phyloP scores from a whole-genome alignment of 2,888 invertebrate species.

The Maniola hyperantus region DNA sequence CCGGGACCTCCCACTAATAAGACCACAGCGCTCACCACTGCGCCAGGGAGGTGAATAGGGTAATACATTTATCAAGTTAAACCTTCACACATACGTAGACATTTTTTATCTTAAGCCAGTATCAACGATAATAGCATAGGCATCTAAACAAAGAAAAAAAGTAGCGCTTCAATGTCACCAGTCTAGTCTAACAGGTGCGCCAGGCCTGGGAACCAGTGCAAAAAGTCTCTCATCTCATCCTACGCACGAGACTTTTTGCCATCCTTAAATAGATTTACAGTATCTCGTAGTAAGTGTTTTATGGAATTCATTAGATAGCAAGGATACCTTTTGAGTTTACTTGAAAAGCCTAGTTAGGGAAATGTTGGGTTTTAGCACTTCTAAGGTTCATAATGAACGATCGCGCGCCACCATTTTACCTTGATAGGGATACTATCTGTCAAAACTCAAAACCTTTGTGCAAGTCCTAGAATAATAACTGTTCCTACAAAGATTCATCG shows the following conservation, averaged over 20 bases:
- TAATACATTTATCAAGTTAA: background rate
- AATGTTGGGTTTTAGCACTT: background rate
- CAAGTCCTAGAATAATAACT: too few species aligned
- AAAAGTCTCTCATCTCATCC: conserved; percentile 26
- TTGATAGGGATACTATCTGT: too few species aligned
- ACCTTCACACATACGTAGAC: background rate
- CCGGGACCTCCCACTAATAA: too few species aligned
- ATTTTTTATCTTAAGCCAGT: background rate
- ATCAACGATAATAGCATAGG: background rate
- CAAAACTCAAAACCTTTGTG: too few species aligned
- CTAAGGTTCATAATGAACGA: background rate
- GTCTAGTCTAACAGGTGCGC: conserved; percentile 25
- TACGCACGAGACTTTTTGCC: conserved; percentile 22
- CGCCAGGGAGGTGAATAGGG: too few species aligned
- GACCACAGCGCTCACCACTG: too few species aligned
- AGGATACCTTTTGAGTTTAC: background rate
- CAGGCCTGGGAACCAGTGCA: conserved; percentile 36
- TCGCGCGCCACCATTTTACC: too few species aligned
- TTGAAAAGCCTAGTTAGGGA: background rate
- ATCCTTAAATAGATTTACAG: conserved; percentile 16
- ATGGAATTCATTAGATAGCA: conserved; percentile 2
- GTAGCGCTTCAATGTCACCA: background rate
- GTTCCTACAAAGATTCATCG: too few species aligned
- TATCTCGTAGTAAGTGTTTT: conserved; percentile 5
- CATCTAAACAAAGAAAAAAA: background rate